phyloP scores from a whole-genome alignment of 1,140 invertebrate species.

The Frieseomelitta varia region DNA sequence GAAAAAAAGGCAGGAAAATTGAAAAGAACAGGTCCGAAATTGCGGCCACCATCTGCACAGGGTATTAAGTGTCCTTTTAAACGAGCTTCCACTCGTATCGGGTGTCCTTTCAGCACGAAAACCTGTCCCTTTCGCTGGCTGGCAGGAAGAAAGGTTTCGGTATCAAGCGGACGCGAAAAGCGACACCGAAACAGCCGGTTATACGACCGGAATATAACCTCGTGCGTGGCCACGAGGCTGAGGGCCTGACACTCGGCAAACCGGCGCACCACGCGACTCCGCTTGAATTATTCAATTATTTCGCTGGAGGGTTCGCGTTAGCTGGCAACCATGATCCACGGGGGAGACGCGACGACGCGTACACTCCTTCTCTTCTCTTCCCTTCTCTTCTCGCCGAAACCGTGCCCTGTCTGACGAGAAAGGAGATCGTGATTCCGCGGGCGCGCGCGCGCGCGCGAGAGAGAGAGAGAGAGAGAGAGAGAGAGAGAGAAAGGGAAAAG shows the following conservation, averaged over 20 bases:
- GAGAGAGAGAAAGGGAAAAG: not conserved
- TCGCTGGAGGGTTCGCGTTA: conserved; percentile 32
- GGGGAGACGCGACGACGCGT: conserved; percentile 20
- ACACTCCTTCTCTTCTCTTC: not conserved
- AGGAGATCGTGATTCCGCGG: conserved; percentile 30
- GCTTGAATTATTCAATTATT: conserved; percentile 67
- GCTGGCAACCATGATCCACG: conserved; percentile 27
- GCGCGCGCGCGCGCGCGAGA: too few species aligned
- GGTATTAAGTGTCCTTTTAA: conserved; percentile 52
- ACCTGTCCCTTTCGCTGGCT: conserved; percentile 23
- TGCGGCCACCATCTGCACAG: not conserved
- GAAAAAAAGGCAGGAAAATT: not conserved
- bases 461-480: too few species aligned
- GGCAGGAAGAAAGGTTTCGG: conserved; percentile 44
- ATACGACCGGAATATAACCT: conserved; percentile 25
- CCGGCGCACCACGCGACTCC: conserved; percentile 16
- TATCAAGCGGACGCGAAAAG: conserved; percentile 51
- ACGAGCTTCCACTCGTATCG: conserved; percentile 36
- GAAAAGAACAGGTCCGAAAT: conserved; percentile 12
- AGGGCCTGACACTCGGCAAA: conserved; percentile 27
- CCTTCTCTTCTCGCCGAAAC: conserved; percentile 17
- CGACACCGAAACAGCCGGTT: conserved; percentile 45
- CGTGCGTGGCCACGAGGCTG: not conserved
- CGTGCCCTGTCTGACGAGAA: conserved; percentile 12
- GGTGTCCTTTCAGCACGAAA: conserved; percentile 43